Conservation (phyloP, 2,888 invertebrate genomes). For the Tachina lurida region DNA sequence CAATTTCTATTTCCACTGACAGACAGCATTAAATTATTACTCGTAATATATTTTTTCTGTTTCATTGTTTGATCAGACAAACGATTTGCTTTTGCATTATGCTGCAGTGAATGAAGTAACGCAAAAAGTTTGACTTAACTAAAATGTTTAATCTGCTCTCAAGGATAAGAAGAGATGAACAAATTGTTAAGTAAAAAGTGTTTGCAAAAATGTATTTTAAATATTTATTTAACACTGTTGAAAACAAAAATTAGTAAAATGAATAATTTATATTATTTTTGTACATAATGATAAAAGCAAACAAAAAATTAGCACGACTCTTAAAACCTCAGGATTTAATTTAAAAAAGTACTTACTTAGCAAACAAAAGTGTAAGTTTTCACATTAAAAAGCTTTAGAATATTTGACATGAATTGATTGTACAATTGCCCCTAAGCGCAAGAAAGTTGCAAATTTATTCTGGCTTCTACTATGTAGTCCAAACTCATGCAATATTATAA, state of each 20-base stretch:
- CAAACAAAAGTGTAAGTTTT: background rate
- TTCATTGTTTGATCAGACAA: background rate
- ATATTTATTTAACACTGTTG: background rate
- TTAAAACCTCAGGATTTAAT: background rate
- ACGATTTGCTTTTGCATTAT: background rate
- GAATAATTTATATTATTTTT: background rate
- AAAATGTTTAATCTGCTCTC: constrained; percentile 13
- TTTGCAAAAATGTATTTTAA: background rate
- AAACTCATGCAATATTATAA: too few relatives aligned
- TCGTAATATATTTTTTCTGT: background rate
- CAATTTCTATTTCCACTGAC: too few relatives aligned
- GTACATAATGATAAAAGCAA: background rate
- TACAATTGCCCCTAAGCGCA: too few relatives aligned
- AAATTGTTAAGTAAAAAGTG: background rate
- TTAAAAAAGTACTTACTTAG: background rate
- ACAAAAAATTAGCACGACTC: background rate
- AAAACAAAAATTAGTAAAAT: background rate
- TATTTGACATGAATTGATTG: too few relatives aligned
- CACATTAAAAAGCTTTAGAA: background rate
- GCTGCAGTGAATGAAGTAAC: background rate
- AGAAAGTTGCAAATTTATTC: too few relatives aligned
- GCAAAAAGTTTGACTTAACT: background rate
- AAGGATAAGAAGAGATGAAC: background rate
- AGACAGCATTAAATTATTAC: too few relatives aligned
- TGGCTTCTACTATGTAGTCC: too few relatives aligned